phyloP scores from a whole-genome alignment of 53 echinoderm and acorn worm genomes.

The Echinometra lucunter region DNA sequence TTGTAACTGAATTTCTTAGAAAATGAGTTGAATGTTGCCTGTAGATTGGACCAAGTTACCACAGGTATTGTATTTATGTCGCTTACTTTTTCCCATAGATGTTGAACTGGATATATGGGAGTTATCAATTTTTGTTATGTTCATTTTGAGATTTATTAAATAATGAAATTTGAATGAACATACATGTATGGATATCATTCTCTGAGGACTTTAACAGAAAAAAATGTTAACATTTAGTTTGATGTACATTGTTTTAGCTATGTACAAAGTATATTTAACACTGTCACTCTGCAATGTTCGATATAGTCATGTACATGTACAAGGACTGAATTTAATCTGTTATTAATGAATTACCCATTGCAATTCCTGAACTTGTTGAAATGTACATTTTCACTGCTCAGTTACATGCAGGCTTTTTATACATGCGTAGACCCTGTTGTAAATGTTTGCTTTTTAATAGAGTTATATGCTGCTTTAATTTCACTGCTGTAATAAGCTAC shows the following conservation, averaged over 20 bases:
- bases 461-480: slow-evolving; percentile 44
- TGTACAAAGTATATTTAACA: not conserved
- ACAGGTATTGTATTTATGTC: not conserved
- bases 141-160: not conserved
- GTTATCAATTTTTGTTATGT: not conserved
- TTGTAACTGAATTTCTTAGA: slow-evolving; percentile 14
- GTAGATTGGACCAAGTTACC: slow-evolving; percentile 37
- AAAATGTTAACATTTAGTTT: not conserved
- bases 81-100: not conserved
- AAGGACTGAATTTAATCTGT: not conserved
- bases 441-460: slow-evolving; percentile 1
- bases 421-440: slow-evolving; percentile 3
- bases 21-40: slow-evolving; percentile 43
- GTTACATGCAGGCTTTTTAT: no score
- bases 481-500: slow-evolving; percentile 49
- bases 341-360: not conserved
- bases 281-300: not conserved
- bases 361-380: not conserved
- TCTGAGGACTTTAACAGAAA: not conserved
- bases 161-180: not conserved
- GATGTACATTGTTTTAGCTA: not conserved
- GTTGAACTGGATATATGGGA: not conserved
- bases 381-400: slow-evolving; percentile 34
- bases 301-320: not conserved
- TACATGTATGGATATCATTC: not conserved